Conservation (phyloP, 2,113 vertebrate genomes). For the Pelusios castaneus region DNA sequence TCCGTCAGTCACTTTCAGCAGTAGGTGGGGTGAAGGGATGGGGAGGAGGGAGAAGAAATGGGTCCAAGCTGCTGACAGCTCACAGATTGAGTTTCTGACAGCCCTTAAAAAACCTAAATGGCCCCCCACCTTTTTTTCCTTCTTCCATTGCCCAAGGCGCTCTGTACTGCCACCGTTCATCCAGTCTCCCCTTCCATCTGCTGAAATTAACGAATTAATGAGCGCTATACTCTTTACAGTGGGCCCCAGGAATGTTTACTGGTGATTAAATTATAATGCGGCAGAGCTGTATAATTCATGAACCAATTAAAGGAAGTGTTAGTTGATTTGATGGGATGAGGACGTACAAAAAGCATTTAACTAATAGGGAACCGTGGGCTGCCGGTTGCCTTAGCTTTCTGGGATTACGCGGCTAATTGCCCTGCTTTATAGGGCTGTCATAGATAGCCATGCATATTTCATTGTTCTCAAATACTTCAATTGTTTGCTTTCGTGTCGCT, state of each 20-base stretch:
- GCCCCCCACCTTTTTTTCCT: constrained; percentile 80
- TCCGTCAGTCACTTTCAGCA: constrained; percentile 83
- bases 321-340: constrained; percentile 99
- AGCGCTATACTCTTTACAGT: constrained; percentile 94
- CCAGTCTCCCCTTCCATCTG: constrained; percentile 86
- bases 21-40: constrained; percentile 64
- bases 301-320: constrained; percentile 99
- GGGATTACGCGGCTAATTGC: constrained; percentile 99
- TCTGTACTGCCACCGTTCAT: constrained; percentile 85
- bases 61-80: constrained; percentile 86
- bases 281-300: constrained; percentile 99
- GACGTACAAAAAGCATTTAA: constrained; percentile 99
- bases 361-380: constrained; percentile 93
- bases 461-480: constrained; percentile 98
- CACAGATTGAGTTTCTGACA: constrained; percentile 93
- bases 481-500: constrained; percentile 92
- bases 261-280: constrained; percentile 99
- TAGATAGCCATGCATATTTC: constrained; percentile 99
- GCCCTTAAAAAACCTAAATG: constrained; percentile 88
- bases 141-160: constrained; percentile 84
- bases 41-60: constrained; percentile 25
- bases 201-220: constrained; percentile 99
- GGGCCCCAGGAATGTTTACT: constrained; percentile 98
- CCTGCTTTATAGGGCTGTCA: constrained; percentile 98
- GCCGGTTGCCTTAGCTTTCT: constrained; percentile 85